A percentile compares a stretch with the other conserved stretches of the same genome.
Conservation (phyloP, 1,140 invertebrate species). For the Bombus polaris region DNA sequence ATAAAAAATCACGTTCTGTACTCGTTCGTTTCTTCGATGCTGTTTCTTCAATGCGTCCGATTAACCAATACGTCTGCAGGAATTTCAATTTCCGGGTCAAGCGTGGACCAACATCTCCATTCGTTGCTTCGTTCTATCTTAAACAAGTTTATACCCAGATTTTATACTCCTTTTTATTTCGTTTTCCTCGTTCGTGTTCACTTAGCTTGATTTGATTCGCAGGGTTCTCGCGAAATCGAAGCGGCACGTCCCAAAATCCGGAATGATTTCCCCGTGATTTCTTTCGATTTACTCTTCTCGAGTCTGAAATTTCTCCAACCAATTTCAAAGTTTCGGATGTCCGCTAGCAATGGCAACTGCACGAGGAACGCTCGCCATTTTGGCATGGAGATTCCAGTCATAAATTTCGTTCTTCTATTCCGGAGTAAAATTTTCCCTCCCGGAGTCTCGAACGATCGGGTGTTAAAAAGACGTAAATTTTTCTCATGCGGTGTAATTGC, state of each 20-base stretch:
- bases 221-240: not conserved
- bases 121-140: conserved; percentile 15
- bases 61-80: conserved; percentile 50
- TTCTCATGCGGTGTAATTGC: conserved; percentile 33
- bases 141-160: conserved; percentile 24
- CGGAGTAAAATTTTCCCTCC: not conserved
- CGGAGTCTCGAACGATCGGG: too few relatives aligned
- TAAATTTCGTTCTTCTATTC: conserved; percentile 3
- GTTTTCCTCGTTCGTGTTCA: not conserved
- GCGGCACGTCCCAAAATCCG: not conserved
- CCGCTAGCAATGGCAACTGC: not conserved
- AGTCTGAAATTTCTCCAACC: not conserved
- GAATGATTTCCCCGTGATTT: conserved; percentile 18
- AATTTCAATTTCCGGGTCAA: conserved; percentile 62
- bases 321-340: not conserved
- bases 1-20: conserved; percentile 57
- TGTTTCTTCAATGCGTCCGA: conserved; percentile 37
- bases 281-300: not conserved
- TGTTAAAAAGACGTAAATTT: conserved; percentile 14
- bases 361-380: not conserved
- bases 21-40: conserved; percentile 43
- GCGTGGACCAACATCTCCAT: conserved; percentile 49
- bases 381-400: not conserved
- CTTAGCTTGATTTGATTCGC: conserved; percentile 26
- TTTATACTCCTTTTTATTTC: conserved; percentile 56